Conservation (phyloP, 2,888 invertebrate genomes). For the Hydroisotoma schaefferi region DNA sequence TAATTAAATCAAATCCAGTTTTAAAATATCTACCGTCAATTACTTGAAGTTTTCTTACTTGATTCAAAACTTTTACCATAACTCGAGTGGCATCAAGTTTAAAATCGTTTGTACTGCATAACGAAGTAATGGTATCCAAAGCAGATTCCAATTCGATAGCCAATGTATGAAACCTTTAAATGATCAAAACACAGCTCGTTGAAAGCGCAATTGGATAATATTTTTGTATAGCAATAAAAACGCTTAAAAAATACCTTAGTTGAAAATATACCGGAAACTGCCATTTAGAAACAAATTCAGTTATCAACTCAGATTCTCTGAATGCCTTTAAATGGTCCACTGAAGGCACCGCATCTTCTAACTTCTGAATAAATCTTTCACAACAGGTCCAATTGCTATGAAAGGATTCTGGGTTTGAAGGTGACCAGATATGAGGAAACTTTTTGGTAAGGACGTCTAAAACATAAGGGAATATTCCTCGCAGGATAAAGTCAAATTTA, state of each 20-base stretch:
- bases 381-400: constrained; percentile 45
- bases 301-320: constrained; percentile 55
- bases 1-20: not conserved
- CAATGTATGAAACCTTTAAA: constrained; percentile 81
- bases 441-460: constrained; percentile 39
- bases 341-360: constrained; percentile 61
- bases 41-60: constrained; percentile 29
- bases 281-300: constrained; percentile 79
- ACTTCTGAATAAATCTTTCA: constrained; percentile 62
- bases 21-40: not conserved
- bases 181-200: constrained; percentile 10
- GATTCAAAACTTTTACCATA: constrained; percentile 44
- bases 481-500: constrained; percentile 39
- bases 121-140: constrained; percentile 50
- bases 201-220: not conserved
- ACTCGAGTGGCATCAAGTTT: constrained; percentile 43
- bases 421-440: constrained; percentile 46
- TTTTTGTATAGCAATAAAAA: not conserved
- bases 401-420: constrained; percentile 43
- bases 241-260: constrained; percentile 58
- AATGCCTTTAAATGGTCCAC: constrained; percentile 60
- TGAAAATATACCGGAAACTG: constrained; percentile 96
- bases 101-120: constrained; percentile 41
- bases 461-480: constrained; percentile 41
- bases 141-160: constrained; percentile 64